phyloP scores from a whole-genome alignment of 2,888 invertebrate genomes.

The Hydraecia micacea region DNA sequence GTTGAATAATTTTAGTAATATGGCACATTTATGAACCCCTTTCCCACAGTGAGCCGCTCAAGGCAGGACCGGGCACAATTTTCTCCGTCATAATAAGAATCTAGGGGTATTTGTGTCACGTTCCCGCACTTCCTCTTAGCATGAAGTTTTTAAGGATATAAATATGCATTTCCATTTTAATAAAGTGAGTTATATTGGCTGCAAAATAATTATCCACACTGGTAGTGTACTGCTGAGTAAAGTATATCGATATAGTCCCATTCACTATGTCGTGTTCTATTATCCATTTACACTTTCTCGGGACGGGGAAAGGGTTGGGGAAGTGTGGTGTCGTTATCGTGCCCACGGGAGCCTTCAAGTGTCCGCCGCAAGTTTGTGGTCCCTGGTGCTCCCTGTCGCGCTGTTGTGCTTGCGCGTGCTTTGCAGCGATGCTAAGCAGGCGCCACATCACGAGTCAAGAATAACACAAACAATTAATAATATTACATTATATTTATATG shows the following conservation, averaged over 20 bases:
- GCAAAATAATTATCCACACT: not conserved
- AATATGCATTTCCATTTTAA: not conserved
- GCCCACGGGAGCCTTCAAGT: not conserved
- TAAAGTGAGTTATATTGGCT: not conserved
- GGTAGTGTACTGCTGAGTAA: not conserved
- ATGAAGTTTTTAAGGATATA: not conserved
- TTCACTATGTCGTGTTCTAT: not conserved
- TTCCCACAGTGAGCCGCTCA: not conserved
- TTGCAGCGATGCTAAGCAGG: not conserved
- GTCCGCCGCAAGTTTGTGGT: not conserved
- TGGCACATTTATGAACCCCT: not conserved
- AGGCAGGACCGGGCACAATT: not conserved
- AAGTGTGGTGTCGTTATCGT: not conserved
- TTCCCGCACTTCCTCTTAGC: slow-evolving; percentile 36
- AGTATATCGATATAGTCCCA: not conserved
- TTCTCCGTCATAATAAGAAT: slow-evolving; percentile 66
- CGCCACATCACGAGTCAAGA: not conserved
- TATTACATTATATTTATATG: not conserved
- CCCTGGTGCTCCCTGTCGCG: too few species aligned
- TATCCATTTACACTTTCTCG: not conserved
- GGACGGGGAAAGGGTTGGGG: not conserved
- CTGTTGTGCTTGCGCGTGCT: too few species aligned
- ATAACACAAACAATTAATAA: not conserved
- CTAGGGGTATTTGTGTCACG: not conserved
- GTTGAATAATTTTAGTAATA: not conserved